Conservation (phyloP, 2,797 vertebrate species). For the Sebastes variabilis region DNA sequence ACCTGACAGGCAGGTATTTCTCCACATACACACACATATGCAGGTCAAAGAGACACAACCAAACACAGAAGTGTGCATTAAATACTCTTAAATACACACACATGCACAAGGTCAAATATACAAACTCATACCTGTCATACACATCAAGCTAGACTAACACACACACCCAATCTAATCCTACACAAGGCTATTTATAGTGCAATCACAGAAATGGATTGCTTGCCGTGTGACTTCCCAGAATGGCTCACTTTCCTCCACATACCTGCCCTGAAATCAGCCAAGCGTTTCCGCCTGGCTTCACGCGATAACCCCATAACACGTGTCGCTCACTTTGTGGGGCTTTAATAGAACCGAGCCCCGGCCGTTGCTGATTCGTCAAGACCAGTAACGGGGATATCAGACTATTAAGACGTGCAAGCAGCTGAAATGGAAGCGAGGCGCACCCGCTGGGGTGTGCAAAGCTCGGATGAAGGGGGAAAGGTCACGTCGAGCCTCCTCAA, state of each 20-base stretch:
- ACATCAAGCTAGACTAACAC: not conserved
- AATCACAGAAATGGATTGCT: constrained; percentile 52
- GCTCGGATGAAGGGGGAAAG: constrained; percentile 30
- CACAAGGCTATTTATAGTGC: constrained; percentile 33
- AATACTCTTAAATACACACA: not conserved
- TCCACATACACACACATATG: not conserved
- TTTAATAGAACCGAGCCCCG: constrained; percentile 23
- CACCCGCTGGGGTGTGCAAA: not conserved
- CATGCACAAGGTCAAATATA: not conserved
- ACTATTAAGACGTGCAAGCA: constrained; percentile 21
- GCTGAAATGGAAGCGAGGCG: constrained; percentile 1
- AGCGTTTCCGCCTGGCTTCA: constrained; percentile 19
- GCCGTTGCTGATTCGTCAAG: constrained; percentile 19
- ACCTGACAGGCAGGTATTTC: constrained; percentile 16
- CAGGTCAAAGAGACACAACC: constrained; percentile 11
- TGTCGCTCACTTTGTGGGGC: constrained; percentile 33
- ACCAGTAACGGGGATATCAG: constrained; percentile 3
- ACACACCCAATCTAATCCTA: constrained; percentile 17
- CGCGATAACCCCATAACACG: constrained; percentile 26
- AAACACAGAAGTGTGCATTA: not conserved
- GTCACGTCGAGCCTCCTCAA: constrained; percentile 32
- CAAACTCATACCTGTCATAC: not conserved
- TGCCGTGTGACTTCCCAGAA: constrained; percentile 6
- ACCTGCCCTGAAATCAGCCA: constrained; percentile 34
- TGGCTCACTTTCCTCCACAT: constrained; percentile 9